A percentile compares a stretch with the other conserved stretches of the same genome.
Evolutionary conservation across 2,113 vertebrate species (phyloP).

Genomic region (Crotalus tigris): DNA sequence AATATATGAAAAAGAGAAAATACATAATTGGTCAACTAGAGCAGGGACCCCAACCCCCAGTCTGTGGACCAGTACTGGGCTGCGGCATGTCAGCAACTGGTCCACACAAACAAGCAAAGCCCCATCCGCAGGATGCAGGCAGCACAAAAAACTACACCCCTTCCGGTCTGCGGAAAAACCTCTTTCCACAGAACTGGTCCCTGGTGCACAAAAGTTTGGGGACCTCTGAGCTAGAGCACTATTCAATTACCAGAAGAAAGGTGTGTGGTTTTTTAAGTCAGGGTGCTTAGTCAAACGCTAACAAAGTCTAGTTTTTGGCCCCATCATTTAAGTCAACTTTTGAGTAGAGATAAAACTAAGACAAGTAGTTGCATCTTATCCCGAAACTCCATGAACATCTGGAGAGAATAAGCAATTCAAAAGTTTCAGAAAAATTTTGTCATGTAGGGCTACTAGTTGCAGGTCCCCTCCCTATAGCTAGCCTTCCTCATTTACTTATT

Average conservation of each 20-base stretch:
- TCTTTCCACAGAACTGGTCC: too few species aligned
- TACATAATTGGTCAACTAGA: background rate
- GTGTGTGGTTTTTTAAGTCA: background rate
- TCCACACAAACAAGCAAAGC: too few species aligned
- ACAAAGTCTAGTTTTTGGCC: background rate
- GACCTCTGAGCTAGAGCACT: background rate
- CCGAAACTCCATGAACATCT: background rate
- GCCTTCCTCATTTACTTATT: background rate
- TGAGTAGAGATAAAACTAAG: background rate
- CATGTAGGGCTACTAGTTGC: background rate
- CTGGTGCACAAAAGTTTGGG: too few species aligned
- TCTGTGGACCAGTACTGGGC: too few species aligned
- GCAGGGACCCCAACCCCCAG: too few species aligned
- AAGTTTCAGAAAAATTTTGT: background rate
- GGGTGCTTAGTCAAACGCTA: background rate
- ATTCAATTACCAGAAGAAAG: background rate
- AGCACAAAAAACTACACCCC: too few species aligned
- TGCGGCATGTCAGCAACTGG: too few species aligned
- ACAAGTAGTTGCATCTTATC: background rate
- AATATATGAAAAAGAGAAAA: background rate
- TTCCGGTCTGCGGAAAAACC: too few species aligned
- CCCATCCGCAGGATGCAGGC: too few species aligned
- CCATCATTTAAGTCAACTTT: background rate
- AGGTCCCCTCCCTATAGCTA: background rate
- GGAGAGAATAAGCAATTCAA: background rate